phyloP scores from a whole-genome alignment of 53 echinoderm and acorn worm genomes.

The Patiria pectinifera region DNA sequence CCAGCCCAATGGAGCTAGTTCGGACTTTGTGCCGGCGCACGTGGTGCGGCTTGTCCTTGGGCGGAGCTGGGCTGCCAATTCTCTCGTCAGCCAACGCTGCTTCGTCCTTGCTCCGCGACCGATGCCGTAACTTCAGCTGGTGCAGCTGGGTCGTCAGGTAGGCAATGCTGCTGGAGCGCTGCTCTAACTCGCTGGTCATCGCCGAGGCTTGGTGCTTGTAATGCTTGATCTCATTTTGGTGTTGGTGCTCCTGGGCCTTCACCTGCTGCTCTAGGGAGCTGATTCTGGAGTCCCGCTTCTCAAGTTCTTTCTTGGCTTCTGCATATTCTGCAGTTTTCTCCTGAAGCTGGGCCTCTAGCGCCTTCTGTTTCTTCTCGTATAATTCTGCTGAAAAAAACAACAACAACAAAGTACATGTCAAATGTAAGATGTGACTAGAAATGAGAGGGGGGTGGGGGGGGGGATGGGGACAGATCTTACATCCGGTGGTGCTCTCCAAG shows the following conservation, averaged over 20 bases:
- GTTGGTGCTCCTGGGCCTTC: constrained; percentile 71
- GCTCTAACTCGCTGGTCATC: constrained; percentile 79
- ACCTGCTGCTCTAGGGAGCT: constrained; percentile 76
- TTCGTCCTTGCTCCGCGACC: background rate
- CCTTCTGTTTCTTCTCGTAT: constrained; percentile 48
- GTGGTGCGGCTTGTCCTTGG: constrained; percentile 69
- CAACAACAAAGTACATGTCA: background rate
- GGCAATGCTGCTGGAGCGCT: constrained; percentile 89
- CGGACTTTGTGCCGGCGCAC: constrained; percentile 58
- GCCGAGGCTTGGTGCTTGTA: constrained; percentile 68
- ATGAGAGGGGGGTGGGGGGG: too few relatives aligned
- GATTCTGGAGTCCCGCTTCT: constrained; percentile 65
- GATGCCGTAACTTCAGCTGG: constrained; percentile 74
- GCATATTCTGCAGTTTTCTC: constrained; percentile 68
- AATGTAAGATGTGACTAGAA: background rate
- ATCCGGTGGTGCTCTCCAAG: too few relatives aligned
- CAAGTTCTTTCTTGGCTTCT: constrained; percentile 59
- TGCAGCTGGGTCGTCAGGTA: constrained; percentile 92
- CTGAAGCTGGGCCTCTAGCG: constrained; percentile 56
- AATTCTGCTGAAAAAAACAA: constrained; percentile 25
- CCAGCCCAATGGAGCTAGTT: constrained; percentile 30
- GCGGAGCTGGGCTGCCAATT: constrained; percentile 72
- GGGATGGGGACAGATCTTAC: too few relatives aligned
- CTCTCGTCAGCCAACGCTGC: constrained; percentile 3
- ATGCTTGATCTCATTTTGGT: constrained; percentile 74